phyloP scores from a whole-genome alignment of 2,113 vertebrate genomes.

The Rhadina sibilatrix region DNA sequence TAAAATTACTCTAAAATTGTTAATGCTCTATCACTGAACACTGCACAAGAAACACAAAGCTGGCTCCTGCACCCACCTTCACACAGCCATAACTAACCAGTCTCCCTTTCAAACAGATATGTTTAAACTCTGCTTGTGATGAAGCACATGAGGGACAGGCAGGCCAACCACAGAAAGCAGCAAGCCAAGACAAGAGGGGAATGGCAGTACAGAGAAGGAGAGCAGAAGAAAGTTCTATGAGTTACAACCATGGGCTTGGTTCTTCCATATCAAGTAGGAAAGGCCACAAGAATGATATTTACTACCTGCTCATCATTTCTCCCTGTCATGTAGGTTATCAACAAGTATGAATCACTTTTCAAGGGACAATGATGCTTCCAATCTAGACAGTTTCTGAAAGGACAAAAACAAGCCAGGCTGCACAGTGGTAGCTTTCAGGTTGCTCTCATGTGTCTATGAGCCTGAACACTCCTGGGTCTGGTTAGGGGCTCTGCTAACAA shows the following conservation, averaged over 20 bases:
- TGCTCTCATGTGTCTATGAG: background rate
- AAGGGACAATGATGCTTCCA: background rate
- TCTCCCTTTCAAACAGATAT: background rate
- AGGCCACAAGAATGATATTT: background rate
- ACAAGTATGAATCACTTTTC: background rate
- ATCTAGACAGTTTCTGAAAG: background rate
- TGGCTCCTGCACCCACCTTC: background rate
- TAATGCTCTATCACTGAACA: background rate
- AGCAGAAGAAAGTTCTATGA: background rate
- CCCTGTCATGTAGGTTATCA: background rate
- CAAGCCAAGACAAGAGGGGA: background rate
- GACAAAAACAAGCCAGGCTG: background rate
- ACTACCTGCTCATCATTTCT: background rate
- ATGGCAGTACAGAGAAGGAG: background rate
- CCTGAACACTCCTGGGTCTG: background rate
- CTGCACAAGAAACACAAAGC: background rate
- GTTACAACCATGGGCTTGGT: accelerated
- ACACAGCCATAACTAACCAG: background rate
- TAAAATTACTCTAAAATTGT: background rate
- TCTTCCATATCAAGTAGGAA: background rate
- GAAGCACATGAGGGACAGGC: accelerated
- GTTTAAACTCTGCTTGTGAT: background rate
- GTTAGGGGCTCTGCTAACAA: background rate
- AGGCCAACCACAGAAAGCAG: background rate
- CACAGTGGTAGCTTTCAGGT: background rate